Evolutionary conservation across 2,797 vertebrate genomes (phyloP).

Genomic region (Rallus crepitans): DNA sequence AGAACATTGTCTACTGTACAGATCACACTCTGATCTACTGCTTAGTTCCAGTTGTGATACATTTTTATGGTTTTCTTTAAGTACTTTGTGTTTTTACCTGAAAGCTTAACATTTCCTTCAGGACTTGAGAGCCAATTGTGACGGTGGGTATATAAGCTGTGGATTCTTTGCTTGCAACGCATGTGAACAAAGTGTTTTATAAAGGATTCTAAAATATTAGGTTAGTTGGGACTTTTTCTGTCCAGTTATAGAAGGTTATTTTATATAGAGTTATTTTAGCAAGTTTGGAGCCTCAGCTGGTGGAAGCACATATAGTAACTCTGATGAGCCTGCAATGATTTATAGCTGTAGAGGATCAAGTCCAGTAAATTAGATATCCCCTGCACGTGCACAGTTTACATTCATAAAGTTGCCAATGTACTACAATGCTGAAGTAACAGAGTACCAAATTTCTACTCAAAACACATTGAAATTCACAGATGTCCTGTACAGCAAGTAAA

Average conservation of each 20-base stretch:
- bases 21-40: background rate
- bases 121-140: background rate
- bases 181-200: background rate
- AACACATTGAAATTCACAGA: slow-evolving; percentile 1
- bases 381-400: background rate
- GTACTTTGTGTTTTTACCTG: slow-evolving; percentile 5
- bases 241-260: slow-evolving; percentile 3
- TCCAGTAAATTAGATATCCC: slow-evolving; percentile 31
- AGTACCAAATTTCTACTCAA: slow-evolving; percentile 32
- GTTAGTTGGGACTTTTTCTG: background rate
- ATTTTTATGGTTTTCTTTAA: background rate
- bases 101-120: background rate
- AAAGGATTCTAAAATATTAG: background rate
- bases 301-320: background rate
- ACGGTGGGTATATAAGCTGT: background rate
- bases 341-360: background rate
- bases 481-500: background rate
- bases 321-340: slow-evolving; percentile 42
- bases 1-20: background rate
- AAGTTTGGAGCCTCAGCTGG: slow-evolving; percentile 1
- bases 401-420: background rate
- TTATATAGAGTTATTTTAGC: slow-evolving; percentile 11
- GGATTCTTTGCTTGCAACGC: background rate
- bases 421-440: slow-evolving; percentile 18
- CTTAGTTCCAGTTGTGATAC: background rate